A percentile compares a stretch with the other conserved stretches of the same genome.
phyloP scores from a whole-genome alignment of 2,113 vertebrate species.

The Perca schrenkii region DNA sequence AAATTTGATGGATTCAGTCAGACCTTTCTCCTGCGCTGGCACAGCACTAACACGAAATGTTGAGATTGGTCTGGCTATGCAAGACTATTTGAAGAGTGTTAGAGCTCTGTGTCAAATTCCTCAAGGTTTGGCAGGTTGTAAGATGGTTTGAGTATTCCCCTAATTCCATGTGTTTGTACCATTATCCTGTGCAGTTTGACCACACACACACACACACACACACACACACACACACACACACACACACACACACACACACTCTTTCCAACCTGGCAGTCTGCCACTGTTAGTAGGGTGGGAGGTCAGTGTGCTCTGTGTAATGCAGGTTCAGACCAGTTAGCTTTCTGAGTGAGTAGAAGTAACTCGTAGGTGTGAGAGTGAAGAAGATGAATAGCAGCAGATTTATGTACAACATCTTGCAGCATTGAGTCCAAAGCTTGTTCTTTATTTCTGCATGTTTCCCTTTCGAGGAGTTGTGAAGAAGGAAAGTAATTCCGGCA shows the following conservation, averaged over 20 bases:
- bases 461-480: background rate
- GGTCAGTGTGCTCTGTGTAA: conserved; percentile 53
- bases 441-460: conserved; percentile 11
- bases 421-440: conserved; percentile 12
- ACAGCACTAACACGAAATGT: too few relatives aligned
- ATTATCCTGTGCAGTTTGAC: conserved; percentile 13
- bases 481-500: background rate
- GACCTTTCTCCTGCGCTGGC: too few relatives aligned
- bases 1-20: too few relatives aligned
- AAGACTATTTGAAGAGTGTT: background rate
- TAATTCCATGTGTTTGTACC: conserved; percentile 31
- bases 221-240: too few relatives aligned
- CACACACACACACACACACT: background rate
- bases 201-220: conserved; percentile 1
- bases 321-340: conserved; percentile 66
- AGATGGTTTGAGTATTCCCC: conserved; percentile 38
- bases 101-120: conserved; percentile 24
- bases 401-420: conserved; percentile 22
- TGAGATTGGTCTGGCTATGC: too few relatives aligned
- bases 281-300: conserved; percentile 50
- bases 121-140: conserved; percentile 34
- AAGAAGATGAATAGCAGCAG: conserved; percentile 63
- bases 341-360: conserved; percentile 42
- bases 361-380: conserved; percentile 76
- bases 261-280: conserved; percentile 49